These are phyloP conservation scores for Pogonomyrmex barbatus DNA, from an alignment of 1,140 invertebrate species.

Conservation along the genomic window DNA sequence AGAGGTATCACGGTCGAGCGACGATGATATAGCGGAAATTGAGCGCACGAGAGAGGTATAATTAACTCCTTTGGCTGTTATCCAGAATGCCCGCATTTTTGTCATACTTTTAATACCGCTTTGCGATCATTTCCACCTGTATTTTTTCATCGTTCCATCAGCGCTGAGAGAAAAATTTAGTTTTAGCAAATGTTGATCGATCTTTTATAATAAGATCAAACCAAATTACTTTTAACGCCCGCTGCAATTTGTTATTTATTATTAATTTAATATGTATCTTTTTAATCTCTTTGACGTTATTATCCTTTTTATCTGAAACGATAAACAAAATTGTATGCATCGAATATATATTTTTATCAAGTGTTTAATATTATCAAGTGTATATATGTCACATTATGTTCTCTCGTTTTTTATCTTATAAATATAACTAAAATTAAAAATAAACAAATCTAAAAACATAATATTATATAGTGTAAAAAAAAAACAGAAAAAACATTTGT, in stretches of 20 bases:
- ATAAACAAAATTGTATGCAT: background rate
- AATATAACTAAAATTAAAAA: background rate
- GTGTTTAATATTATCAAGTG: background rate
- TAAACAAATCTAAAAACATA: background rate
- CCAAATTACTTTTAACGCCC: conserved; percentile 8
- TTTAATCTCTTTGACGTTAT: conserved; percentile 1
- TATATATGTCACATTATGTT: background rate
- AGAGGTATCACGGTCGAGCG: conserved; percentile 8
- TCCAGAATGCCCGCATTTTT: conserved; percentile 28
- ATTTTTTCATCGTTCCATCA: conserved; percentile 11
- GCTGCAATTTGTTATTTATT: background rate
- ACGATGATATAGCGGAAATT: conserved; percentile 56
- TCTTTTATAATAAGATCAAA: background rate
- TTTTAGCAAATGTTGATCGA: background rate
- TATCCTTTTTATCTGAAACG: background rate
- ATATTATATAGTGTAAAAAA: background rate
- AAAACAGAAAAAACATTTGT: background rate
- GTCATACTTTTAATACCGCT: background rate
- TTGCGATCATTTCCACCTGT: background rate
- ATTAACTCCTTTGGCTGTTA: conserved; percentile 38
- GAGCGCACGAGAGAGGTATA: conserved; percentile 35
- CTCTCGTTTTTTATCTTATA: background rate
- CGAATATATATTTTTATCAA: background rate
- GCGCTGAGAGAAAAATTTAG: background rate
- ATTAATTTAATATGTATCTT: background rate